Conservation (phyloP, 2,888 invertebrate species). For the Alloscopus bannaensis region DNA sequence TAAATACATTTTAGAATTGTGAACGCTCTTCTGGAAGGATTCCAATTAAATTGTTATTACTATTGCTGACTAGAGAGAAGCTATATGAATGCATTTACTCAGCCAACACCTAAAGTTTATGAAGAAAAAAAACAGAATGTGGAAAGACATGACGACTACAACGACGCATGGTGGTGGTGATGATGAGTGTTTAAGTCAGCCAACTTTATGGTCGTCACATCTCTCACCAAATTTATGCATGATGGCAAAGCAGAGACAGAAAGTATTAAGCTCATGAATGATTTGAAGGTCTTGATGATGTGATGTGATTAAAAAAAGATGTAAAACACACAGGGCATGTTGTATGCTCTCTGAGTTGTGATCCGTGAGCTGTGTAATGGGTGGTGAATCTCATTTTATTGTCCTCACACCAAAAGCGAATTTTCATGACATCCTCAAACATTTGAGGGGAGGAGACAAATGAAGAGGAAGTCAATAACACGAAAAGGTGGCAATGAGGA, state of each 20-base stretch:
- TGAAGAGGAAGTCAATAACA: background rate
- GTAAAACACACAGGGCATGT: background rate
- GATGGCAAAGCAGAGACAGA: conserved; percentile 9
- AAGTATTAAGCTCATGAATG: conserved; percentile 28
- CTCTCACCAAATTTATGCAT: conserved; percentile 8
- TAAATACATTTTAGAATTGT: too few relatives aligned
- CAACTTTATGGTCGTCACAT: background rate
- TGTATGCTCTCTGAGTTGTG: background rate
- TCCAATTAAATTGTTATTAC: too few relatives aligned
- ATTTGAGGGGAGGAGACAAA: background rate
- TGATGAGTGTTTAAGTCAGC: too few relatives aligned
- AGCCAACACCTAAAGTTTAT: background rate
- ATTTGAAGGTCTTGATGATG: conserved; percentile 25
- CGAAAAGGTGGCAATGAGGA: background rate
- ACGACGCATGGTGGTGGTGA: background rate
- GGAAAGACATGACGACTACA: background rate
- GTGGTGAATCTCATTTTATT: background rate
- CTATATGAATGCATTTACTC: too few relatives aligned
- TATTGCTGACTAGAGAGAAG: too few relatives aligned
- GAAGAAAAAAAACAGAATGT: background rate
- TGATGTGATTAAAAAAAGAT: conserved; percentile 6
- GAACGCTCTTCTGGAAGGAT: too few relatives aligned
- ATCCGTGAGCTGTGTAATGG: background rate
- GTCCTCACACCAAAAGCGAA: background rate
- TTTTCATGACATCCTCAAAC: background rate